Evolutionary conservation across 2,113 vertebrate species (phyloP).

Genomic region (Zeus faber): DNA sequence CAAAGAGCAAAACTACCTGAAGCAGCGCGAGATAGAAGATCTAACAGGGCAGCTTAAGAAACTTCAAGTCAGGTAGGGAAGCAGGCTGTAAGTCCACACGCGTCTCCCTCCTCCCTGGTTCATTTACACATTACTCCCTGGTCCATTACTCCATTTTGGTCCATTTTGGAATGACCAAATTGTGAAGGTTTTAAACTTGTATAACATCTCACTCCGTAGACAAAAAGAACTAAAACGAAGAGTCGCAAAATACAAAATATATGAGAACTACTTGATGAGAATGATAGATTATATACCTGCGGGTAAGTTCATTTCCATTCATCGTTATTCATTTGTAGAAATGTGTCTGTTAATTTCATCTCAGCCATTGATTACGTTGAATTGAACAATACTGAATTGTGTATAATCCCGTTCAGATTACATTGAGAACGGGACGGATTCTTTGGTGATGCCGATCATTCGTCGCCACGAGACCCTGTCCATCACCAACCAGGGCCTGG

Average conservation of each 20-base stretch:
- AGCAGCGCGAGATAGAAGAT: slow-evolving; percentile 62
- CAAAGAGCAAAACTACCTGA: slow-evolving; percentile 56
- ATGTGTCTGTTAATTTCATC: no score
- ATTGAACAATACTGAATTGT: background rate
- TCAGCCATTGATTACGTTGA: no score
- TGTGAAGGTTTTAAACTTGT: no score
- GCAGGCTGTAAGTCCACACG: no score
- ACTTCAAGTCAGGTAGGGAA: slow-evolving; percentile 63
- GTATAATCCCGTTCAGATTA: slow-evolving; percentile 23
- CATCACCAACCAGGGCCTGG: slow-evolving; percentile 64
- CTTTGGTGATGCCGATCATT: slow-evolving; percentile 61
- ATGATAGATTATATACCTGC: slow-evolving; percentile 69
- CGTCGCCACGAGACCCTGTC: slow-evolving; percentile 65
- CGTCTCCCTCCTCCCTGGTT: no score
- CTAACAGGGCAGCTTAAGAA: slow-evolving; percentile 60
- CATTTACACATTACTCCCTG: background rate
- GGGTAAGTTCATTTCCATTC: slow-evolving; percentile 57
- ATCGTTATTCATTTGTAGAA: no score
- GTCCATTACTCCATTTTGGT: background rate
- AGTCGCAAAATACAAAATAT: slow-evolving; percentile 65
- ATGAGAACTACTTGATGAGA: slow-evolving; percentile 74
- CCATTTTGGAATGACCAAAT: no score
- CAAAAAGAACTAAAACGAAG: slow-evolving; percentile 64
- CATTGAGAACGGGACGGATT: slow-evolving; percentile 49
- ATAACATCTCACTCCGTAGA: slow-evolving; percentile 50